Conservation (phyloP, 2,113 vertebrate species). For the Leucopsar rothschildi region DNA sequence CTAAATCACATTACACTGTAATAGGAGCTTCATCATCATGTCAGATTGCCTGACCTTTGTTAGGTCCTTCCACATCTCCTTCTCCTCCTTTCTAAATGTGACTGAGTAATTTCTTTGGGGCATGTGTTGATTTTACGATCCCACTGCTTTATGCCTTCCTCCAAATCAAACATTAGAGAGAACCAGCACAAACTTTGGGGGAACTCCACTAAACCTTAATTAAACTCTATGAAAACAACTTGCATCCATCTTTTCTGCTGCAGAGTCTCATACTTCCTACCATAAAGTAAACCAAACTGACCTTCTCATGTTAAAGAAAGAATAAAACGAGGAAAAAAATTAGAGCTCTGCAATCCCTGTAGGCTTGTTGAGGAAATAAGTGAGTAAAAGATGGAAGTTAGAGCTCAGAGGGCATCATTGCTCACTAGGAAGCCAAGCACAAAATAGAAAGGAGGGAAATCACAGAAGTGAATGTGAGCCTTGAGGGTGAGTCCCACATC, state of each 20-base stretch:
- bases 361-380: neutral
- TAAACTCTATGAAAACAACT: constrained; percentile 18
- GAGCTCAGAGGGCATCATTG: neutral
- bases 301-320: neutral
- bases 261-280: neutral
- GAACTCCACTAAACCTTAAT: neutral
- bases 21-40: neutral
- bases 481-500: neutral
- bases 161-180: constrained; percentile 38
- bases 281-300: constrained; percentile 7
- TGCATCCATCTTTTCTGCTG: neutral
- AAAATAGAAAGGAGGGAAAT: neutral
- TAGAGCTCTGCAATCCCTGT: neutral
- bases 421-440: neutral
- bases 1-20: neutral
- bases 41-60: neutral
- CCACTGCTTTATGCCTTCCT: neutral
- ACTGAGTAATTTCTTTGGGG: neutral
- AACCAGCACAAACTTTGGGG: neutral
- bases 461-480: fast-evolving
- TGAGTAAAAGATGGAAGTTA: neutral
- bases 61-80: neutral
- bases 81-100: neutral
- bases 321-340: neutral
- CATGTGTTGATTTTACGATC: constrained; percentile 27